A percentile compares a stretch with the other conserved stretches of the same genome.
phyloP scores from a whole-genome alignment of 37 sponge, comb jelly and placozoan species.

The Crambe crambe region DNA sequence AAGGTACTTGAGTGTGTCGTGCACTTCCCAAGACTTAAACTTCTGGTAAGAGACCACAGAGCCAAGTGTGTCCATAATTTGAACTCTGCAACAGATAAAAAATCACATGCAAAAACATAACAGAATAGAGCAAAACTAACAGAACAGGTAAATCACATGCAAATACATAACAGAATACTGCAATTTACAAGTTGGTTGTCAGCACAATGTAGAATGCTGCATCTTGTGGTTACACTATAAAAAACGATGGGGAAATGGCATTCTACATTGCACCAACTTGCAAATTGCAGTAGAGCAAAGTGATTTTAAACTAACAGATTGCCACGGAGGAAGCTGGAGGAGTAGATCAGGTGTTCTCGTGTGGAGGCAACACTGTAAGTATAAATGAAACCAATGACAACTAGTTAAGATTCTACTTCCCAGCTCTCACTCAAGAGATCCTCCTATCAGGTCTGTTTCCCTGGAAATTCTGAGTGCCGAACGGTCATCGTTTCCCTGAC shows the following conservation, averaged over 20 bases:
- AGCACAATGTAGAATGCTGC: no score
- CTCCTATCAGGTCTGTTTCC: constrained; percentile 71
- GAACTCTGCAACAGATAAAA: constrained; percentile 31
- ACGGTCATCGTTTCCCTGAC: constrained; percentile 52
- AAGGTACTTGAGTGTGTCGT: constrained; percentile 14
- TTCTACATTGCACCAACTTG: no score
- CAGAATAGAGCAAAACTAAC: background rate
- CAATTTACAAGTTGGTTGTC: no score
- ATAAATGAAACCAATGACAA: background rate
- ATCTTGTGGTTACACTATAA: no score
- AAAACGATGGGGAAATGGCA: no score
- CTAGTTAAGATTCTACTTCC: background rate
- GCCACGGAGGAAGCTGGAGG: constrained; percentile 38
- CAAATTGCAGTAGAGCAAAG: no score
- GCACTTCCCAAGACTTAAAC: constrained; percentile 83
- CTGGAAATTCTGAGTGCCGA: constrained; percentile 65
- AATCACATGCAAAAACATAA: background rate
- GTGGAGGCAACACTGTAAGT: constrained; percentile 45
- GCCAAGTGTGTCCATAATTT: constrained; percentile 56
- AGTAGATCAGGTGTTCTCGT: constrained; percentile 65
- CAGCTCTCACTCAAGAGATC: constrained; percentile 39
- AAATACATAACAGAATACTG: no score
- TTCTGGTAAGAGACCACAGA: constrained; percentile 28
- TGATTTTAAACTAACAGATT: constrained; percentile 62
- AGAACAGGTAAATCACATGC: background rate